These are phyloP conservation scores for Rhinoraja longicauda DNA, from an alignment of 2,797 vertebrate genomes.

Conservation along the genomic window DNA sequence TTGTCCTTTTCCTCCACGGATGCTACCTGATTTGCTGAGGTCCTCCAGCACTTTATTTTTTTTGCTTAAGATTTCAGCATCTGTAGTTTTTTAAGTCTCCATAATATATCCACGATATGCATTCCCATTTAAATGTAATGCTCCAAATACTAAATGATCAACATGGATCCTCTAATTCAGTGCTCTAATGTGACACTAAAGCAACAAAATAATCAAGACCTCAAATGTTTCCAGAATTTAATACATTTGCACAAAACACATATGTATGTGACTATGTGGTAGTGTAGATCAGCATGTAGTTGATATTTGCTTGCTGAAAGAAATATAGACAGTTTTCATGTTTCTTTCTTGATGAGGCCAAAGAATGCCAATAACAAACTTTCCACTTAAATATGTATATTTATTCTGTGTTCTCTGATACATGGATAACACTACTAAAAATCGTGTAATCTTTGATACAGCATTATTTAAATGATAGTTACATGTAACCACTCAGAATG, in stretches of 20 bases:
- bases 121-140: not conserved
- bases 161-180: not conserved
- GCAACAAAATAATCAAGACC: not conserved
- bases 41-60: no score
- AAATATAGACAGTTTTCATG: not conserved
- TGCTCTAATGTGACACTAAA: not conserved
- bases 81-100: no score
- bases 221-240: not conserved
- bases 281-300: not conserved
- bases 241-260: not conserved
- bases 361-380: not conserved
- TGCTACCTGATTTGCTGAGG: no score
- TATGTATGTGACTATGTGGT: no score
- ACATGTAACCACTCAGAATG: not conserved
- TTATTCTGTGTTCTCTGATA: not conserved
- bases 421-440: not conserved
- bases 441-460: not conserved
- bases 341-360: not conserved
- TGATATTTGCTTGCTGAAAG: not conserved
- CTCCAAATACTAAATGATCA: not conserved
- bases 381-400: not conserved
- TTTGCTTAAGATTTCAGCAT: no score
- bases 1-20: no score
- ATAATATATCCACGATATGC: not conserved
- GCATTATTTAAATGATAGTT: not conserved